Conservation (phyloP, 2,113 vertebrate genomes). For the Phylloscopus trochilus region DNA sequence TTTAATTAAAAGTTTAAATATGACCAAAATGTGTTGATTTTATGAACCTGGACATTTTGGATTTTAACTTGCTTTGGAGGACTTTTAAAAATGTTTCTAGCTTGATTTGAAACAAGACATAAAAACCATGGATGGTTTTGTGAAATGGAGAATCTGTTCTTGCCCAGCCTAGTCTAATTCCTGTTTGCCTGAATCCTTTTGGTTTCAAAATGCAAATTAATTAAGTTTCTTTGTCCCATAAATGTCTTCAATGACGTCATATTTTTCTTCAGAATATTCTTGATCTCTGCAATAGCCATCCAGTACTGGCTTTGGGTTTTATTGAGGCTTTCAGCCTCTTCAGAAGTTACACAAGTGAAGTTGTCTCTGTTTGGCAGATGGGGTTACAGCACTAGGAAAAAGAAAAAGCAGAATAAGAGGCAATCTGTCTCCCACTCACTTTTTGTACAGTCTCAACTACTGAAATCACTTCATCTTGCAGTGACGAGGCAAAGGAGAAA, state of each 20-base stretch:
- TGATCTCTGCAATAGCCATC: neutral
- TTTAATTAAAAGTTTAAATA: neutral
- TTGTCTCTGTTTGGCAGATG: neutral
- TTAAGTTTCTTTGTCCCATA: neutral
- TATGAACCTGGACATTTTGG: fast-evolving
- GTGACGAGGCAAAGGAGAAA: neutral
- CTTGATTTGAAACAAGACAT: neutral
- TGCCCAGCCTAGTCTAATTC: neutral
- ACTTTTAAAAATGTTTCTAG: neutral
- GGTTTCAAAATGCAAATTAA: neutral
- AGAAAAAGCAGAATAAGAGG: neutral
- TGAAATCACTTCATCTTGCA: neutral
- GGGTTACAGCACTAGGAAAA: neutral
- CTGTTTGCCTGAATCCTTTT: neutral
- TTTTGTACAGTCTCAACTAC: neutral
- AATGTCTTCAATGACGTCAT: neutral
- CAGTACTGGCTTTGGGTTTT: neutral
- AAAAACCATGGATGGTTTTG: neutral
- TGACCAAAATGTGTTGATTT: neutral
- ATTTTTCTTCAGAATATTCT: neutral
- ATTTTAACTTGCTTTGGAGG: neutral
- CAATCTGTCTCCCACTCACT: neutral
- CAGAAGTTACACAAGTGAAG: neutral
- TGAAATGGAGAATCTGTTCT: neutral
- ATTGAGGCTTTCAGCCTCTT: neutral